phyloP scores from a whole-genome alignment of 2,113 vertebrate species.

The Otolemur garnettii region DNA sequence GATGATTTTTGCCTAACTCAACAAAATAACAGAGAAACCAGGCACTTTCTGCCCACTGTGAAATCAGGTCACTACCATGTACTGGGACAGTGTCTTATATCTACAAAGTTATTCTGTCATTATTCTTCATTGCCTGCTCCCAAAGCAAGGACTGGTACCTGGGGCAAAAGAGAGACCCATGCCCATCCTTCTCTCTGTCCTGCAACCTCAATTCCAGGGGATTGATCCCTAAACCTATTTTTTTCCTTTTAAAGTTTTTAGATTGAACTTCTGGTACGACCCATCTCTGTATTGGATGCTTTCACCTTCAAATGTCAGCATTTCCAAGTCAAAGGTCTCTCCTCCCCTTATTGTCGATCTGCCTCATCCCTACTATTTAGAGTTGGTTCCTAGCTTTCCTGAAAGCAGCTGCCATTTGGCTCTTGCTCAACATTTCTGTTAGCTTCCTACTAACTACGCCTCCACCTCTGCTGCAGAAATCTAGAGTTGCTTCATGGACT shows the following conservation, averaged over 20 bases:
- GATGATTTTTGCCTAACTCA: not conserved
- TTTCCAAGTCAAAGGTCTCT: not conserved
- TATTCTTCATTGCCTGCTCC: not conserved
- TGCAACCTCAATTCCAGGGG: not conserved
- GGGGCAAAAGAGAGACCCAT: not conserved
- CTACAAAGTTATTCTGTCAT: not conserved
- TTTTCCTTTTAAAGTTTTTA: constrained; percentile 1
- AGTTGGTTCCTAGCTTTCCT: not conserved
- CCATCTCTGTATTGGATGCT: not conserved
- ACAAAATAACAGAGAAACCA: not conserved
- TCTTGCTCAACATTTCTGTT: not conserved
- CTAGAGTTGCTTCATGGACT: not conserved
- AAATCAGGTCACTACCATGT: not conserved
- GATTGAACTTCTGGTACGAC: not conserved
- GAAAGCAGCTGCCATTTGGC: not conserved
- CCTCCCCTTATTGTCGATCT: not conserved
- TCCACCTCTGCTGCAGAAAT: not conserved
- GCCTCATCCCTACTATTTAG: not conserved
- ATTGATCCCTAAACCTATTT: not conserved
- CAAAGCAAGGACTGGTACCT: not conserved
- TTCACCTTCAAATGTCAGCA: constrained; percentile 35
- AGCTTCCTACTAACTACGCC: not conserved
- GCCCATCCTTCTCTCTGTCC: not conserved
- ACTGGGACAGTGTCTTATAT: not conserved
- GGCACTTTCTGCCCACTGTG: not conserved